phyloP scores from a whole-genome alignment of 1,140 invertebrate species.

The Neocloeon triangulifer region DNA sequence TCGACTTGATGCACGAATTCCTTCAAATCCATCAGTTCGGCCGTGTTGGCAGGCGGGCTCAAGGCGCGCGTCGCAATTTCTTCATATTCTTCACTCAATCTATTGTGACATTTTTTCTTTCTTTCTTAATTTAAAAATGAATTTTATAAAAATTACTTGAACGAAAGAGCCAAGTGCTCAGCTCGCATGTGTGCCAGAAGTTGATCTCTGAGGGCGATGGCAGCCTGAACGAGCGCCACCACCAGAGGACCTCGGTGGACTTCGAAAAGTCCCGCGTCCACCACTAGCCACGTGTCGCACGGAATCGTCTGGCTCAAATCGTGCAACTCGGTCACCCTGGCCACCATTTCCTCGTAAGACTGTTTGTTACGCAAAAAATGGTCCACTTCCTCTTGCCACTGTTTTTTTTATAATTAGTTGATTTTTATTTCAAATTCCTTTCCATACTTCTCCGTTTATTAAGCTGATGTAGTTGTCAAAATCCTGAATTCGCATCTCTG shows the following conservation, averaged over 20 bases:
- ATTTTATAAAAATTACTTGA: slow-evolving; percentile 30
- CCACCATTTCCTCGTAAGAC: slow-evolving; percentile 30
- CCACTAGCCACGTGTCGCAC: slow-evolving; percentile 34
- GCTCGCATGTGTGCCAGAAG: slow-evolving; percentile 47
- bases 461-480: slow-evolving; percentile 63
- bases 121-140: not conserved
- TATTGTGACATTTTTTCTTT: no score
- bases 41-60: slow-evolving; percentile 57
- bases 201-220: slow-evolving; percentile 41
- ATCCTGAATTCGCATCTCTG: slow-evolving; percentile 42
- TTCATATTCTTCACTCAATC: slow-evolving; percentile 68
- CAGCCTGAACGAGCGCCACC: slow-evolving; percentile 35
- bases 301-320: slow-evolving; percentile 35
- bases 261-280: slow-evolving; percentile 64
- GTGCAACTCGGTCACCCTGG: slow-evolving; percentile 27
- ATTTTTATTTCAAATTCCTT: not conserved
- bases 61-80: slow-evolving; percentile 54
- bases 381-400: slow-evolving; percentile 32
- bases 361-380: slow-evolving; percentile 39
- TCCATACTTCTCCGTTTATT: slow-evolving; percentile 46
- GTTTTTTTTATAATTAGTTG: slow-evolving; percentile 1
- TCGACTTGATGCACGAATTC: slow-evolving; percentile 53
- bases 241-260: slow-evolving; percentile 66
- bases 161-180: slow-evolving; percentile 57
- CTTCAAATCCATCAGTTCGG: slow-evolving; percentile 60